These are phyloP conservation scores for Neopelma chrysocephalum DNA, from an alignment of 2,797 vertebrate genomes.

Conservation along the genomic window DNA sequence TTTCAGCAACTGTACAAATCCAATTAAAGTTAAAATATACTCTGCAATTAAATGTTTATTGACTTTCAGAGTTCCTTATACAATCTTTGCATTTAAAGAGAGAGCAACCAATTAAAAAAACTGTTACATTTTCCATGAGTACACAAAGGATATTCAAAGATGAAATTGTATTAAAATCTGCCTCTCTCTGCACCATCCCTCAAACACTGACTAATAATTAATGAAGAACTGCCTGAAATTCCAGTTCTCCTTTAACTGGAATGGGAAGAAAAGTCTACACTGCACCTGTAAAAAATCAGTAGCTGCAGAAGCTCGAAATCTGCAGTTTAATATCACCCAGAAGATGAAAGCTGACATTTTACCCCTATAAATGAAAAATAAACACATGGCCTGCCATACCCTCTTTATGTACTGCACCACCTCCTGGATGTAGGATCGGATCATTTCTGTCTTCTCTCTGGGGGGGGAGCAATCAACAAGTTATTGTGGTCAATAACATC, in stretches of 20 bases:
- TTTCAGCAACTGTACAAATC: background rate
- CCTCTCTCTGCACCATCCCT: background rate
- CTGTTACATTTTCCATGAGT: background rate
- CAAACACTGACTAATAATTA: background rate
- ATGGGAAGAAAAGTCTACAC: background rate
- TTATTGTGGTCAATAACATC: background rate
- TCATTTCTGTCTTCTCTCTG: slow-evolving; percentile 98
- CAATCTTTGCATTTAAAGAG: background rate
- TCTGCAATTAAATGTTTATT: background rate
- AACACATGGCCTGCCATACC: slow-evolving; percentile 74
- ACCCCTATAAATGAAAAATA: background rate
- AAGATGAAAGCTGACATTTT: background rate
- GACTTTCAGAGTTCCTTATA: background rate
- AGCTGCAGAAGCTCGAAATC: background rate
- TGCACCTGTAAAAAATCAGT: background rate
- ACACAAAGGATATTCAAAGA: background rate
- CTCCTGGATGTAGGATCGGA: slow-evolving; percentile 94
- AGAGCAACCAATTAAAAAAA: background rate
- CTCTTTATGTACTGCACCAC: slow-evolving; percentile 97
- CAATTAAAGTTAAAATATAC: background rate
- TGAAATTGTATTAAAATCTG: background rate
- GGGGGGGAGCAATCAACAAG: background rate
- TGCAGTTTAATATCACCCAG: background rate
- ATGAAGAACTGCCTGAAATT: background rate
- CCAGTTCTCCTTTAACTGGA: background rate